Evolutionary conservation across 2,888 invertebrate species (phyloP), one percentile per base, ranked within the genome.

Genomic region (Drosophila robusta): DNA sequence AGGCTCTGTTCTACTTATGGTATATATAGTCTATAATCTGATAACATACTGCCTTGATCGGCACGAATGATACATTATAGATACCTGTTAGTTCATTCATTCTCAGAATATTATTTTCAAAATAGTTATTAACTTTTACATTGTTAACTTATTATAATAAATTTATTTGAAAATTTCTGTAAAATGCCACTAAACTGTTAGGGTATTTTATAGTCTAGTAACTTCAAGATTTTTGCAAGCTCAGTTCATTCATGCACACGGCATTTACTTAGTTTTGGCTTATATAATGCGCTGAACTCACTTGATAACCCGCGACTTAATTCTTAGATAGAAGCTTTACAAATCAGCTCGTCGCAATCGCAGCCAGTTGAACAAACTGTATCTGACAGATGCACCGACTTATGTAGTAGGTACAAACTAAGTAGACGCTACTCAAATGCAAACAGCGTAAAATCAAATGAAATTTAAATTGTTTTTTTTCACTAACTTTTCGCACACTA

Each of bases 181-280:
- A 29, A 29, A 8, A 29, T 29, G 9, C 14, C 12, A 47, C 32
- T 11, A 39, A 56, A 38, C 14, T 38, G 32, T 52, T 26, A 22
- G 46, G 26, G 57, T 32, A 57, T 57, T 2, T 8, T 5, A 4
- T 7, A 38, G 46, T 18, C 26, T 3, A 7, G 5, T 3, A 11
- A 11, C n/a, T 7, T 29, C 0, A 1, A 3, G 9, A 7, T 8
- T 56, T 47, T 18, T n/a, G 38, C 1, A 38, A 18, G n/a, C 39
- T 11, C 29, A 32, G 6, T 46, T 56, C 26, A 45, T 55, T 55
- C 36, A 55, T 45, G 34, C 45, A 14, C 18, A 18, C 18, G 1
- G 18, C 18, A 18, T 56, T 16, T 7, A 38, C 6, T 14, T 18
- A n/a, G 6, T 9, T 11, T 4, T 1, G 4, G 8, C 3, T 41